These are phyloP conservation scores for Variabilichromis moorii DNA, from an alignment of 2,113 vertebrate species.

Conservation along the genomic window DNA sequence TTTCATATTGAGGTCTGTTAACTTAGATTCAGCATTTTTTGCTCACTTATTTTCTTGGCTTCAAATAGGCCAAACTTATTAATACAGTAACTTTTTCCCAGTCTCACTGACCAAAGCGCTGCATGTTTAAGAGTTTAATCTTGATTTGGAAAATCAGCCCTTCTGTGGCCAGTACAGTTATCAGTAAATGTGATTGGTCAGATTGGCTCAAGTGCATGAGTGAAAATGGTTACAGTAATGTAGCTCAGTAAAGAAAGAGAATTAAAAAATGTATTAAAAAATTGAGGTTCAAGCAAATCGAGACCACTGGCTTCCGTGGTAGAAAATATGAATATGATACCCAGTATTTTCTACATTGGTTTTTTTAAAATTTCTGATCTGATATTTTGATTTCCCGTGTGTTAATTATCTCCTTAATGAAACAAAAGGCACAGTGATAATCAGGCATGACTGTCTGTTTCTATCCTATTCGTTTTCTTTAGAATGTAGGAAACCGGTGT, in stretches of 20 bases:
- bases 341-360: not conserved
- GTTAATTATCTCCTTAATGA: not conserved
- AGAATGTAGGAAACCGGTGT: not conserved
- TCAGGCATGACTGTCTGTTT: not conserved
- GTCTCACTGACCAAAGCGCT: not conserved
- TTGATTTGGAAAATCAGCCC: not conserved
- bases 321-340: not conserved
- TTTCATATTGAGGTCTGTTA: not conserved
- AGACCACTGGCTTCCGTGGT: not conserved
- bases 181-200: not conserved
- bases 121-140: not conserved
- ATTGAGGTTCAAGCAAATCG: not conserved
- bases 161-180: not conserved
- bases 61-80: not conserved
- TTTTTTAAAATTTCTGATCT: not conserved
- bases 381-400: not conserved
- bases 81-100: not conserved
- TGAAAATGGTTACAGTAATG: not conserved
- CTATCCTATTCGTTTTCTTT: not conserved
- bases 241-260: not conserved
- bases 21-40: not conserved
- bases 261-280: not conserved
- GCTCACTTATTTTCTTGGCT: not conserved
- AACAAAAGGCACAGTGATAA: not conserved
- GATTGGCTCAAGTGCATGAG: not conserved